A percentile compares a stretch with the other conserved stretches of the same genome.
Conservation (phyloP, 2,888 invertebrate genomes). For the Ecdyonurus torrentis region DNA sequence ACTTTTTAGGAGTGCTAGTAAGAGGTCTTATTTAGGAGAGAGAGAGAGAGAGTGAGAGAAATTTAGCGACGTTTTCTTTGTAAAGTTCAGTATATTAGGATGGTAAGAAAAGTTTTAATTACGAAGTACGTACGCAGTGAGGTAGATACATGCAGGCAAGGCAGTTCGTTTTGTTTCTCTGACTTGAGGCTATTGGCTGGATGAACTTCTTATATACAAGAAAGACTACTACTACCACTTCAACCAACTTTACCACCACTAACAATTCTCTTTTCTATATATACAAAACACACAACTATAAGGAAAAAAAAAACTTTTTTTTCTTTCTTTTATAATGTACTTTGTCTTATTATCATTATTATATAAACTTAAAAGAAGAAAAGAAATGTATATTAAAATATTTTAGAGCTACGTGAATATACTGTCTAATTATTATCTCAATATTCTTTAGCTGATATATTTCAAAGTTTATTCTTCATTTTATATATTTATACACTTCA, state of each 20-base stretch:
- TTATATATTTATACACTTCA: too few species aligned
- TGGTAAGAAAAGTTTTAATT: slow-evolving; percentile 9
- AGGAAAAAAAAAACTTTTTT: too few species aligned
- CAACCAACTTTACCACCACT: not conserved
- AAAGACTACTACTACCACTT: not conserved
- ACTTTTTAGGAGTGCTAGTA: too few species aligned
- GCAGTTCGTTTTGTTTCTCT: not conserved
- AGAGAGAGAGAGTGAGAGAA: not conserved
- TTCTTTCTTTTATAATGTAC: too few species aligned
- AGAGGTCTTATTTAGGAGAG: too few species aligned
- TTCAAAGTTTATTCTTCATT: too few species aligned
- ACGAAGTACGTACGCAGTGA: slow-evolving; percentile 8
- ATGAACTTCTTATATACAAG: not conserved
- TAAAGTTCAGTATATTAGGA: not conserved
- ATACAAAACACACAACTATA: not conserved
- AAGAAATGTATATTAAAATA: not conserved
- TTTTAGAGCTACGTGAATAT: too few species aligned
- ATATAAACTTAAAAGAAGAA: not conserved
- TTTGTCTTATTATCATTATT: too few species aligned
- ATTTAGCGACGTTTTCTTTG: not conserved
- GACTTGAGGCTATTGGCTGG: not conserved
- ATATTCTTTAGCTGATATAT: too few species aligned
- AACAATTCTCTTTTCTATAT: not conserved
- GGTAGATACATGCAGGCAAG: slow-evolving; percentile 4
- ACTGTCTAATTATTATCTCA: too few species aligned